Base-by-base conservation (phyloP, 37 sponge, comb jelly and placozoan genomes). In the Oscarella lobularis region DNA sequence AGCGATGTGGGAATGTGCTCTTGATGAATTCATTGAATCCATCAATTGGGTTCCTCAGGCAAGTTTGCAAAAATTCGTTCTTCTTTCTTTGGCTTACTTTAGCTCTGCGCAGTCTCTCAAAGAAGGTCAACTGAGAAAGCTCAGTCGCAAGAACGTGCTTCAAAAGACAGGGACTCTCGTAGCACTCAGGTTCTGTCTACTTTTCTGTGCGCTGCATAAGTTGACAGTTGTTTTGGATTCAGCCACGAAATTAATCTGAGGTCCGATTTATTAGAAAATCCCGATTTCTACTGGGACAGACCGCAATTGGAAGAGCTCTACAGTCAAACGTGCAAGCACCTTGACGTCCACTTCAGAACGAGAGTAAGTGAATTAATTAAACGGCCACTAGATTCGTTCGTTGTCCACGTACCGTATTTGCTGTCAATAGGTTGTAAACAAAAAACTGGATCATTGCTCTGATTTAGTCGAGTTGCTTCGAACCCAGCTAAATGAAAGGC, bases 361-460 rank as follows among this genome's bases (percentile, higher is more conserved):
- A 78, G 40, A 37, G 74, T 77, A 29, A 37, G 37, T 3, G 75
- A n/a, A n/a, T n/a, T n/a, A n/a, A n/a, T n/a, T n/a, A n/a, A n/a
- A n/a, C n/a, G n/a, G n/a, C n/a, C n/a, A n/a, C n/a, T n/a, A n/a
- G n/a, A n/a, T n/a, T n/a, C n/a, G n/a, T n/a, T n/a, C n/a, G n/a
- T n/a, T n/a, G n/a, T n/a, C n/a, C n/a, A n/a, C 20, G 9, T 48
- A 27, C 20, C 60, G 9, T 27, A 20, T 27, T 48, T 48, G 9
- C 20, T 70, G 14, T 70, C 14, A 9, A 31, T 70, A 70, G 73
- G 27, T 70, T 35, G 37, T 70, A 31, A 70, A 70, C 37, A 75
- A 78, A 41, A 78, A 69, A 41, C 73, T 78, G 75, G 66, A 78
- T 33, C 75, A 78, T 66, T 78, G 80, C 40, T 76, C 80, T 31